phyloP scores from a whole-genome alignment of 1,140 invertebrate species.

The roundworm (Caenorhabditis elegans) region DNA sequence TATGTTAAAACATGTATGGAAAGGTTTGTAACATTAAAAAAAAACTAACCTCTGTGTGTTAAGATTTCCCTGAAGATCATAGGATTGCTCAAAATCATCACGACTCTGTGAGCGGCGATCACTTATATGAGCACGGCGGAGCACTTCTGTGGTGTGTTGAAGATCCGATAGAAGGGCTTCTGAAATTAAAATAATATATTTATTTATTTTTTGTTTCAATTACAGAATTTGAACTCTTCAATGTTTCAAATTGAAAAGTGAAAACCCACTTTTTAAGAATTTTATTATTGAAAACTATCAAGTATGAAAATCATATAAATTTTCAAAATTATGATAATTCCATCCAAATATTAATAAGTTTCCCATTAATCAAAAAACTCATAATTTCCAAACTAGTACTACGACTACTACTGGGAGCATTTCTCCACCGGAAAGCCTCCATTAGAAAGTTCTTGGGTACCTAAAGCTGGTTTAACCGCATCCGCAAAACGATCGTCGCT shows the following conservation, averaged over 20 bases:
- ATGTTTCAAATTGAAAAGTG: too few relatives aligned
- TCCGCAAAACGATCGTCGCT: conserved; percentile 60
- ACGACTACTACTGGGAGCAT: too few relatives aligned
- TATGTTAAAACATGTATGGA: not conserved
- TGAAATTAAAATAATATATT: conserved; percentile 37
- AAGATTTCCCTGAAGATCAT: conserved; percentile 49
- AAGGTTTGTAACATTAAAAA: not conserved
- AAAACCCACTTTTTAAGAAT: not conserved
- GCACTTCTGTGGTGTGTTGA: conserved; percentile 51
- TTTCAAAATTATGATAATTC: not conserved
- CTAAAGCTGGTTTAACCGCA: conserved; percentile 64
- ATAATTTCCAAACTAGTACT: too few relatives aligned
- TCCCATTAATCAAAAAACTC: too few relatives aligned
- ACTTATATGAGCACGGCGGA: conserved; percentile 42
- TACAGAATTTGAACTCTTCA: not conserved
- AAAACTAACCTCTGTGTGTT: not conserved
- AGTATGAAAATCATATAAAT: too few relatives aligned
- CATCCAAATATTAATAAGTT: too few relatives aligned
- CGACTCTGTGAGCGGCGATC: conserved; percentile 37
- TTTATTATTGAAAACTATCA: too few relatives aligned
- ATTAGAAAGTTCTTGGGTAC: conserved; percentile 39
- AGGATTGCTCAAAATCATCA: conserved; percentile 51
- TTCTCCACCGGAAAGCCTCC: too few relatives aligned
- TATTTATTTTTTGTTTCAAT: not conserved
- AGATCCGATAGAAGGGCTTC: conserved; percentile 52